These are phyloP conservation scores for Pipa parva DNA, from an alignment of 2,113 vertebrate species.

Conservation along the genomic window DNA sequence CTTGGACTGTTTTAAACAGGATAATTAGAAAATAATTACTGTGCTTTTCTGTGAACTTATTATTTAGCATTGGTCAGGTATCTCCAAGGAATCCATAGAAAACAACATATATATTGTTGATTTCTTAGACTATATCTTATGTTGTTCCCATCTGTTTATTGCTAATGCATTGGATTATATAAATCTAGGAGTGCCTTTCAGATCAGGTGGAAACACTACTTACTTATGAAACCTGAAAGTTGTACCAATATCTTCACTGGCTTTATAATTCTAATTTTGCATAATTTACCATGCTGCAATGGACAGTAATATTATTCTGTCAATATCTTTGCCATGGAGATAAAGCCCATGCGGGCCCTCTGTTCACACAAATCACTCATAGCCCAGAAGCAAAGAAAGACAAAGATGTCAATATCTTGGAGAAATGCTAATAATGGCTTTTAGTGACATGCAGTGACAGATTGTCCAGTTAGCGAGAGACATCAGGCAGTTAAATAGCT, in stretches of 20 bases:
- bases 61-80: too few relatives aligned
- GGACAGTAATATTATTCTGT: constrained; percentile 82
- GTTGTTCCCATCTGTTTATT: too few relatives aligned
- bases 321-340: constrained; percentile 82
- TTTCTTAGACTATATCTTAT: too few relatives aligned
- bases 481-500: constrained; percentile 11
- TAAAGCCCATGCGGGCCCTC: constrained; percentile 53
- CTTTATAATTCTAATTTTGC: constrained; percentile 1
- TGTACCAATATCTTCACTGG: not conserved
- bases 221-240: not conserved
- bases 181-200: too few relatives aligned
- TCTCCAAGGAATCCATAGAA: too few relatives aligned
- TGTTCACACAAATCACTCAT: constrained; percentile 76
- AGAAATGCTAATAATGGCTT: constrained; percentile 84
- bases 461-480: constrained; percentile 62
- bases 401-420: constrained; percentile 79
- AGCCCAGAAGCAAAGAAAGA: constrained; percentile 65
- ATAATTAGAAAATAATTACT: too few relatives aligned
- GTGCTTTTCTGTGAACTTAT: too few relatives aligned
- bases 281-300: constrained; percentile 11
- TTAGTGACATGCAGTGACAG: constrained; percentile 74
- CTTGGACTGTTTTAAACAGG: too few relatives aligned
- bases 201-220: too few relatives aligned
- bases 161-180: too few relatives aligned
- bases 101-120: too few relatives aligned